Evolutionary conservation across 2,888 invertebrate species (phyloP).

Genomic region (Lasioglossum malachurum): DNA sequence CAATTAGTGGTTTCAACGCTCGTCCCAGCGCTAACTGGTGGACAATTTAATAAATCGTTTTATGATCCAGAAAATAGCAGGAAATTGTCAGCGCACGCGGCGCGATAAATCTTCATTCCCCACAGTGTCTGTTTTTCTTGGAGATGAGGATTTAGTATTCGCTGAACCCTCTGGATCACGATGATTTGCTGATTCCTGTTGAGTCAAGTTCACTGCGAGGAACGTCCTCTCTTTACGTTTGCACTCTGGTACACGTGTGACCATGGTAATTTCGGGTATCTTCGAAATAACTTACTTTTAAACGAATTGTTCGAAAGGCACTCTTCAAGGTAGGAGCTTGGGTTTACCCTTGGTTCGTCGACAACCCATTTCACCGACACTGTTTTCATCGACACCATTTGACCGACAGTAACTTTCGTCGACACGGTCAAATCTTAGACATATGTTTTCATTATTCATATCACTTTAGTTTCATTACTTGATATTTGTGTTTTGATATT

Average conservation of each 20-base stretch:
- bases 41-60: conserved; percentile 6
- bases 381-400: too few species aligned
- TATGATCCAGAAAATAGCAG: background rate
- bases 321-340: too few species aligned
- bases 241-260: background rate
- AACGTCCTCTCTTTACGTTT: background rate
- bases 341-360: too few species aligned
- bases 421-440: too few species aligned
- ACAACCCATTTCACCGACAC: too few species aligned
- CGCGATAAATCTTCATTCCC: conserved; percentile 1
- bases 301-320: too few species aligned
- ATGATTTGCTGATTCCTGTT: background rate
- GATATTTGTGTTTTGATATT: too few species aligned
- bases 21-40: background rate
- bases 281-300: too few species aligned
- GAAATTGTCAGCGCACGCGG: background rate
- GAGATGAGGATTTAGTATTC: conserved; percentile 6
- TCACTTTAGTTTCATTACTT: too few species aligned
- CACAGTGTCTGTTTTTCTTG: background rate
- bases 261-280: background rate
- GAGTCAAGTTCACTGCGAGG: background rate
- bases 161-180: background rate
- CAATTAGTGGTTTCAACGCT: background rate
- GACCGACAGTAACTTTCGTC: too few species aligned
- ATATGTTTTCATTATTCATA: too few species aligned